Evolutionary conservation across 1,140 invertebrate genomes (phyloP), one percentile per base, ranked within the genome.

Genomic region (Dolichoris vasculosae): DNA sequence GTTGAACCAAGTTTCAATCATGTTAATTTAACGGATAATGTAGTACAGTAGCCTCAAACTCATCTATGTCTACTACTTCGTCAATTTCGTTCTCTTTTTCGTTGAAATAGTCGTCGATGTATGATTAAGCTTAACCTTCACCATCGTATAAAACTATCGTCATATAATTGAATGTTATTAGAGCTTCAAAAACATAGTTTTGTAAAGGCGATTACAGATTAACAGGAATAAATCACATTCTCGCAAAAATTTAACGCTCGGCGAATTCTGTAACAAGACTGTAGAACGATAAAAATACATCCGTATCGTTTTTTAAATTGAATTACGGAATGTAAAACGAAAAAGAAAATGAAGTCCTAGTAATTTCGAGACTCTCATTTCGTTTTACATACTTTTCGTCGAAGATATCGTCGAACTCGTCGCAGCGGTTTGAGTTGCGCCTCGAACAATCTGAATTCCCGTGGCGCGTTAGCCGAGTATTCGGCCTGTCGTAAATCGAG

Each of bases 21-120:
- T 55, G 84, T 79, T 85, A 85, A 85, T 85, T 85, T 85, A 85
- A 82, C 79, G 78, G 79, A 82, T 82, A 85, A 82, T 73, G 23
- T 73, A 43, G 38, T 73, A 43, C 1, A 43, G 40, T 43, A 40
- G 0, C 38, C 38, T 43, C 69, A 73, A 40, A 6, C 6, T 43
- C 69, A 55, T 35, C 32, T 59, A 0, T 35, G 32, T n/a, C 55
- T 79, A 20, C 40, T 15, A 32, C 20, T 38, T 69, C 63, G 63
- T 84, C 51, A 46, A 38, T 75, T 75, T 63, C 38, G 6, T 63
- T 23, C 32, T 2, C 8, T 71, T 51, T 48, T 71, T 80, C 69
- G 17, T 9, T 17, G 30, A 9, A 26, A 2, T 73, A 0, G 1
- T 23, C 6, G 35, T 67, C 15, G 3, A 15, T 13, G 0, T 35